Evolutionary conservation across 1,140 invertebrate species (phyloP).

Genomic region (Liolophura sinensis): DNA sequence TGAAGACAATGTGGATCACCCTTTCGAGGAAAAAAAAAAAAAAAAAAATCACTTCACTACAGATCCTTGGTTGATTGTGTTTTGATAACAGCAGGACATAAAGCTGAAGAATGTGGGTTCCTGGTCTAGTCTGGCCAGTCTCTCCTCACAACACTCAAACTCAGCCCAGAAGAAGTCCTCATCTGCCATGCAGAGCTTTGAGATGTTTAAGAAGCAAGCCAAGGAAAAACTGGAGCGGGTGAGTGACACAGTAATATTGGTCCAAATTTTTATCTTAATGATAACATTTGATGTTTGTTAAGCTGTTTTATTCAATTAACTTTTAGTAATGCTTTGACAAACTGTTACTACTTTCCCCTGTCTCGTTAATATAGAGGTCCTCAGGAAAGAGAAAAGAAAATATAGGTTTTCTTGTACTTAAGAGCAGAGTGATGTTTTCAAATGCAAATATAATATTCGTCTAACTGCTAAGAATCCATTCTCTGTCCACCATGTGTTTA

Average conservation of each 20-base stretch:
- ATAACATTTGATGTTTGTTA: no score
- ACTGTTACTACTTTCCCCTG: background rate
- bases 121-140: constrained; percentile 82
- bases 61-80: constrained; percentile 1
- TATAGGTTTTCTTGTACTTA: background rate
- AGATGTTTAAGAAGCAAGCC: constrained; percentile 92
- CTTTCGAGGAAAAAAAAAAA: no score
- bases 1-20: no score
- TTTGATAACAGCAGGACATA: constrained; percentile 31
- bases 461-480: background rate
- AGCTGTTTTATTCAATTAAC: no score
- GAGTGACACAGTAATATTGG: constrained; percentile 30
- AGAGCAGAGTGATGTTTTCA: background rate
- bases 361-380: background rate
- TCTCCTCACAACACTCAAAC: constrained; percentile 11
- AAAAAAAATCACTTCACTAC: no score
- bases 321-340: no score
- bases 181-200: constrained; percentile 65
- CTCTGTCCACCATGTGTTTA: background rate
- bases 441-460: background rate
- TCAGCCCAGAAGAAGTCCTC: constrained; percentile 30
- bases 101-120: constrained; percentile 81
- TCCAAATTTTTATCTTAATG: no score
- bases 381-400: background rate
- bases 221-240: constrained; percentile 90